These are phyloP conservation scores for Watsonalla binaria DNA, from an alignment of 2,888 invertebrate genomes.

Conservation along the genomic window DNA sequence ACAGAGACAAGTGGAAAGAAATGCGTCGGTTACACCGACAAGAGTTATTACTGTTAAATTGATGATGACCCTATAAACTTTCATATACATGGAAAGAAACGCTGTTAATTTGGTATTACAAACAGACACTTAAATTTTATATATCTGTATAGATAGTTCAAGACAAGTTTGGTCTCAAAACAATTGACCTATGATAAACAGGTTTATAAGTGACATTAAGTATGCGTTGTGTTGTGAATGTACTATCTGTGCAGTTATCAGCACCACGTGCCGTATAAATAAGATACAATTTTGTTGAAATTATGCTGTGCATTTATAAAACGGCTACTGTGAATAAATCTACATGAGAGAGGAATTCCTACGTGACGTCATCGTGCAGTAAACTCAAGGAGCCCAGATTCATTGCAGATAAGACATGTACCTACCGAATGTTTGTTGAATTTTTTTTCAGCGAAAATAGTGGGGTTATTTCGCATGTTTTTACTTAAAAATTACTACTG, in stretches of 20 bases:
- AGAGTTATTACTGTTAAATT: no score
- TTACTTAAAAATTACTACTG: no score
- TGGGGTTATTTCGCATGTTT: no score
- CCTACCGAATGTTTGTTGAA: background rate
- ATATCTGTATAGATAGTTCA: no score
- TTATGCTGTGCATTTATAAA: background rate
- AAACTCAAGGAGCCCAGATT: background rate
- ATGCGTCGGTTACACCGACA: no score
- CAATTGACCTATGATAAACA: background rate
- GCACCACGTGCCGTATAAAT: background rate
- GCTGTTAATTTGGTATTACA: no score
- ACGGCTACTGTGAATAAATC: background rate
- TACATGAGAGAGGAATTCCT: background rate
- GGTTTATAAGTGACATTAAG: background rate
- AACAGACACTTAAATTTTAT: no score
- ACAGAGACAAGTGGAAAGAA: no score
- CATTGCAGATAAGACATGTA: background rate
- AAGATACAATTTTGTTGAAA: background rate
- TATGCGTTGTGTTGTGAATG: background rate
- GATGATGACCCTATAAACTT: no score
- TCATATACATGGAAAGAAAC: no score
- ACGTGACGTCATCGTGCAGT: background rate
- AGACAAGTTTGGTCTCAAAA: no score
- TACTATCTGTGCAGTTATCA: background rate
- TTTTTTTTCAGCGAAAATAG: no score